phyloP scores from a whole-genome alignment of 2,113 vertebrate species.

The Anguilla rostrata region DNA sequence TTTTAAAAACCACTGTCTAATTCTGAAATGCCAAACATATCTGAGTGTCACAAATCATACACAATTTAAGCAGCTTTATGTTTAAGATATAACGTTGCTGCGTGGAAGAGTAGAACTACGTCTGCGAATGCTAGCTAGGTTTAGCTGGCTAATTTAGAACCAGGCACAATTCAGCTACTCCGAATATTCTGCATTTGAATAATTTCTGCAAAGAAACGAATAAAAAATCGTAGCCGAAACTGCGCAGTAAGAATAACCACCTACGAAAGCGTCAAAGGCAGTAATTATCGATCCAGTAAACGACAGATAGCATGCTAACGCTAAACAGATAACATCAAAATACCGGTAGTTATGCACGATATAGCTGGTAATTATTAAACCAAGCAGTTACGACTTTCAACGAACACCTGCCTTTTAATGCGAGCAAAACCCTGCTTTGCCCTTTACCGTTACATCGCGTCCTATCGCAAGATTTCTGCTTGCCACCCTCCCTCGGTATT shows the following conservation, averaged over 20 bases:
- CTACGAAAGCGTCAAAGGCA: neutral
- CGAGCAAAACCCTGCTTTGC: neutral
- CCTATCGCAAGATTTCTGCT: neutral
- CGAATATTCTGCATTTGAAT: no score
- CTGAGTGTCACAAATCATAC: neutral
- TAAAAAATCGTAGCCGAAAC: neutral
- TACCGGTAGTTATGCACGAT: neutral
- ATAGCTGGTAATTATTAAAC: neutral
- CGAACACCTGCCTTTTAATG: neutral
- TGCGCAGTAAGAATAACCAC: neutral
- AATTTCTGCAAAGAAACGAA: no score
- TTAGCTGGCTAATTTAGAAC: no score
- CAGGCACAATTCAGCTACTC: no score
- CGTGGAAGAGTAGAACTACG: no score
- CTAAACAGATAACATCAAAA: neutral
- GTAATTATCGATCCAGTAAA: slow-evolving; percentile 7
- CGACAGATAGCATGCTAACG: slow-evolving; percentile 11
- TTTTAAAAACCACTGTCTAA: neutral
- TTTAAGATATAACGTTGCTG: no score
- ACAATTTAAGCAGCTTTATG: neutral
- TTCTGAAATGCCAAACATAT: neutral
- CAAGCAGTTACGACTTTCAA: neutral
- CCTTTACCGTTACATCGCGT: neutral
- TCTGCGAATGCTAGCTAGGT: no score
- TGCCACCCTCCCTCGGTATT: neutral